These are phyloP conservation scores for Barbus barbus DNA, from an alignment of 2,113 vertebrate species.

Conservation along the genomic window DNA sequence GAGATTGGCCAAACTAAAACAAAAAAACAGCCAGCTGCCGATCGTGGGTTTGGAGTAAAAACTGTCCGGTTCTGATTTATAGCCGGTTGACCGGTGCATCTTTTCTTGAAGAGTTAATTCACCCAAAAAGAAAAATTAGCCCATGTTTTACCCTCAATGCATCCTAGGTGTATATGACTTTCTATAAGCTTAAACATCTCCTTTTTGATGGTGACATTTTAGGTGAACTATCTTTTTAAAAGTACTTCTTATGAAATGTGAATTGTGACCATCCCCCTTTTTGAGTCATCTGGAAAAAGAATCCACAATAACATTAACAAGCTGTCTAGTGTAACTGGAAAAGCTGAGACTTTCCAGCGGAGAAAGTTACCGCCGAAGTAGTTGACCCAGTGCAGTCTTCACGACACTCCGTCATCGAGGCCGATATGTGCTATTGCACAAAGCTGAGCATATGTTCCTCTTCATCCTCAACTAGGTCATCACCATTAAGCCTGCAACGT, in stretches of 20 bases:
- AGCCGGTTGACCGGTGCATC: too few relatives aligned
- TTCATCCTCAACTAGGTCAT: slow-evolving; percentile 43
- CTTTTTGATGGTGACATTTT: too few relatives aligned
- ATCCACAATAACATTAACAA: background rate
- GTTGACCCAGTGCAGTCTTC: background rate
- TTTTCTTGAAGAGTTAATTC: too few relatives aligned
- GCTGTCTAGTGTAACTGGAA: slow-evolving; percentile 19
- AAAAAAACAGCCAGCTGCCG: too few relatives aligned
- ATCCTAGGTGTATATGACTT: too few relatives aligned
- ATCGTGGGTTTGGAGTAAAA: too few relatives aligned
- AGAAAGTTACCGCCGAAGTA: slow-evolving; percentile 28
- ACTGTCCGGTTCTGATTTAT: too few relatives aligned
- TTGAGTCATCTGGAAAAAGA: slow-evolving; percentile 29
- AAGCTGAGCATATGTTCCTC: slow-evolving; percentile 39
- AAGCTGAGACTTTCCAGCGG: background rate
- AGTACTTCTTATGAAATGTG: background rate
- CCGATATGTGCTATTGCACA: background rate
- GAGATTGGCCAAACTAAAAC: too few relatives aligned
- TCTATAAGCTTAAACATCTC: too few relatives aligned
- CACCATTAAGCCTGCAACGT: slow-evolving; percentile 42
- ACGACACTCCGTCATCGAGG: background rate
- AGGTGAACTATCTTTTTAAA: background rate
- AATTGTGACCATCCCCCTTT: background rate
- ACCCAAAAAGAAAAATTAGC: too few relatives aligned
- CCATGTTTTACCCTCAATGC: too few relatives aligned